A percentile compares a stretch with the other conserved stretches of the same genome.
These are phyloP conservation scores for Erebia epiphron DNA, from an alignment of 2,888 invertebrate species.

Conservation along the genomic window DNA sequence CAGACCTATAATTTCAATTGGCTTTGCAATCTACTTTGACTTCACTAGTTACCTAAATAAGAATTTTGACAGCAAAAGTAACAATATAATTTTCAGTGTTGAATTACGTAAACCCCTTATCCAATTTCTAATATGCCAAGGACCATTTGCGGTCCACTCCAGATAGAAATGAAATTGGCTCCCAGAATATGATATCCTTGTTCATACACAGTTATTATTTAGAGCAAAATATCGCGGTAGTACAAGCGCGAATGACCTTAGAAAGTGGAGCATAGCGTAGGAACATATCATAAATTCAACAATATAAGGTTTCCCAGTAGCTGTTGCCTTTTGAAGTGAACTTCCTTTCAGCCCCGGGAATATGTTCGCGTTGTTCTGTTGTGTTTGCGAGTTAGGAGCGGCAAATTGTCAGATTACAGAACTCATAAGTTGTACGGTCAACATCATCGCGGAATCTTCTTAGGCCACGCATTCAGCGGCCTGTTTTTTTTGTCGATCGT, in stretches of 20 bases:
- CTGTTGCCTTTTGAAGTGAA: constrained; percentile 78
- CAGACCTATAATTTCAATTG: constrained; percentile 56
- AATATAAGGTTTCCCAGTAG: constrained; percentile 75
- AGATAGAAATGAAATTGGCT: constrained; percentile 50
- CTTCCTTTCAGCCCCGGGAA: constrained; percentile 75
- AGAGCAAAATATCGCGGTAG: constrained; percentile 62
- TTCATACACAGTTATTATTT: constrained; percentile 64
- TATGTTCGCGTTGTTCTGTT: constrained; percentile 79
- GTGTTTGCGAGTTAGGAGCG: constrained; percentile 77
- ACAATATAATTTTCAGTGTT: constrained; percentile 4
- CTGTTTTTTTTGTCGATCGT: constrained; percentile 58
- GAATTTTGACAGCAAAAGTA: neutral
- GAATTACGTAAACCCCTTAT: constrained; percentile 24
- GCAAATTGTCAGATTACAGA: constrained; percentile 79
- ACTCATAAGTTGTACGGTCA: constrained; percentile 77
- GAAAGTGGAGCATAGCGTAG: constrained; percentile 65
- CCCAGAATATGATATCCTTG: constrained; percentile 50
- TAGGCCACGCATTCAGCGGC: constrained; percentile 59
- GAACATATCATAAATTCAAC: constrained; percentile 76
- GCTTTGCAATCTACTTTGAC: constrained; percentile 29
- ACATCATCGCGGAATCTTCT: constrained; percentile 67
- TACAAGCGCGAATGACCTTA: constrained; percentile 65
- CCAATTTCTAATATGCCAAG: constrained; percentile 35
- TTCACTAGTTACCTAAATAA: neutral
- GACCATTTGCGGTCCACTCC: constrained; percentile 48